Percentiles rank a stretch among this genome's conserved stretches.
Conservation (phyloP, 2,797 vertebrate species). For the Apogon hyalosoma region DNA sequence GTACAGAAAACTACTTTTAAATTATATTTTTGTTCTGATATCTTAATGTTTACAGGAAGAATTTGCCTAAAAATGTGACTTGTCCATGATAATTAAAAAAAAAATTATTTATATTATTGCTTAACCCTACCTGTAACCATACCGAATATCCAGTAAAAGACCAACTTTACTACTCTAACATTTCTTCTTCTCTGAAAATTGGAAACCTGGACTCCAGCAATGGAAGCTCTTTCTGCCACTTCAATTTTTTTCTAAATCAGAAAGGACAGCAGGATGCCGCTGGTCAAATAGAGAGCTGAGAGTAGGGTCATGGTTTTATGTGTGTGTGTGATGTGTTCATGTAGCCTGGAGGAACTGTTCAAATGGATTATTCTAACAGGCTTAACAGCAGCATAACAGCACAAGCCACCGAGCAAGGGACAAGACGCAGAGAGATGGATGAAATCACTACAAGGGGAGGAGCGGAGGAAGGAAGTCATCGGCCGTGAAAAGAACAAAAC, state of each 20-base stretch:
- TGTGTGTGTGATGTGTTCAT: slow-evolving; percentile 32
- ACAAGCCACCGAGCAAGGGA: slow-evolving; percentile 7
- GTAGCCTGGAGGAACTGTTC: slow-evolving; percentile 59
- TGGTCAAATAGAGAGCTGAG: slow-evolving; percentile 17
- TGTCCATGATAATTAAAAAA: too few relatives aligned
- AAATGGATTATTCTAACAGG: slow-evolving; percentile 74
- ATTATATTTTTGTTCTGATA: too few relatives aligned
- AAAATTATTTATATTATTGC: too few relatives aligned
- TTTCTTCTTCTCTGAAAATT: too few relatives aligned
- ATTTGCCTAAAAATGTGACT: too few relatives aligned
- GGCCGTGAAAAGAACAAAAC: not conserved
- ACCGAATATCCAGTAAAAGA: too few relatives aligned
- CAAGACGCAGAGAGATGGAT: slow-evolving; percentile 19
- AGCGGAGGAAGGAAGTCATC: slow-evolving; percentile 1
- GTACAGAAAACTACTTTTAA: too few relatives aligned
- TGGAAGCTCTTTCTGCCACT: too few relatives aligned
- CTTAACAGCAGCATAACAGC: slow-evolving; percentile 53
- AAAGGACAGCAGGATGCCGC: slow-evolving; percentile 9
- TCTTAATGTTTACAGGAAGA: too few relatives aligned
- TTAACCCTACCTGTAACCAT: too few relatives aligned
- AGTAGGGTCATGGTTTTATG: slow-evolving; percentile 2
- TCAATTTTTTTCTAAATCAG: not conserved
- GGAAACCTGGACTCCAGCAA: too few relatives aligned
- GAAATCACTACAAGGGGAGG: slow-evolving; percentile 14
- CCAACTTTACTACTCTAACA: too few relatives aligned